Percentiles rank a stretch among this genome's conserved stretches.
Conservation (phyloP, 2,888 invertebrate genomes). For the Drosophila nr. medialis region DNA sequence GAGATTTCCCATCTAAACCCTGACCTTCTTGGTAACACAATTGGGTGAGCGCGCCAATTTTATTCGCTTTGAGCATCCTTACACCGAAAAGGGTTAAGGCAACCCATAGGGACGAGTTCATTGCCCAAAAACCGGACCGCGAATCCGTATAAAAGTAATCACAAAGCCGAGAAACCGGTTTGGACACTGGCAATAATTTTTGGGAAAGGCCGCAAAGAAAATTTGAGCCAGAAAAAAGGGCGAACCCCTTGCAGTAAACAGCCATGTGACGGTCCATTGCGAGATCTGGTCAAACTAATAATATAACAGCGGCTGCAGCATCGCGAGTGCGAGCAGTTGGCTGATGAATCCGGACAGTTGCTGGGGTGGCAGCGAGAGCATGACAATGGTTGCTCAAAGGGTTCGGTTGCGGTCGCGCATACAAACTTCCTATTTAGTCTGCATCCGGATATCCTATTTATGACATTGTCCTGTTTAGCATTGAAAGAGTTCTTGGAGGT, state of each 20-base stretch:
- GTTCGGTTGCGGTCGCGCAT: slow-evolving; percentile 74
- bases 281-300: slow-evolving; percentile 70
- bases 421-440: slow-evolving; percentile 61
- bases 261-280: slow-evolving; percentile 73
- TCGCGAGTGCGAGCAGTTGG: slow-evolving; percentile 6
- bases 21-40: slow-evolving; percentile 43
- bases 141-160: slow-evolving; percentile 34
- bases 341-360: slow-evolving; percentile 47
- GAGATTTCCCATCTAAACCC: slow-evolving; percentile 60
- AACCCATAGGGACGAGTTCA: slow-evolving; percentile 50
- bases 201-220: slow-evolving; percentile 69
- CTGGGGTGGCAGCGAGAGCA: slow-evolving; percentile 56
- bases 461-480: slow-evolving; percentile 25
- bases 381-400: slow-evolving; percentile 69
- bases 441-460: slow-evolving; percentile 35
- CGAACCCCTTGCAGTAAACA: slow-evolving; percentile 60
- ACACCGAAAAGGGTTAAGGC: slow-evolving; percentile 74
- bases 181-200: slow-evolving; percentile 75
- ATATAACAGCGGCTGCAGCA: slow-evolving; percentile 45
- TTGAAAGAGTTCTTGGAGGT: slow-evolving; percentile 37
- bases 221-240: slow-evolving; percentile 57
- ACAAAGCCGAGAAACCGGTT: slow-evolving; percentile 69
- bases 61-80: slow-evolving; percentile 65
- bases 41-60: slow-evolving; percentile 69
- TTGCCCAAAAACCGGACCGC: slow-evolving; percentile 72